These are phyloP conservation scores for Delichon dasypus DNA, from an alignment of 2,797 vertebrate genomes.

Conservation along the genomic window DNA sequence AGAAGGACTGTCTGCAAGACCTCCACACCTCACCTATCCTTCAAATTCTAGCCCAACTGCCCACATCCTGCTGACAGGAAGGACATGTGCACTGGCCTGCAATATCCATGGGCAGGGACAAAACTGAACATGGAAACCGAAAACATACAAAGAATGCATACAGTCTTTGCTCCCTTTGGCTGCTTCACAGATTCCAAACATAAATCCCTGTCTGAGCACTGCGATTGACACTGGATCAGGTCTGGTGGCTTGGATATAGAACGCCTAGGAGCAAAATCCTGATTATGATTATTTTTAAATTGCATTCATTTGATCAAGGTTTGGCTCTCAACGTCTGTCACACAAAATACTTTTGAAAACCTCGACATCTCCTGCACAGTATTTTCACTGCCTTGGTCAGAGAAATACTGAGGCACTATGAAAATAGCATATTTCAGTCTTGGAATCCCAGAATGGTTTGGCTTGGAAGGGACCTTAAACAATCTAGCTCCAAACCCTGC, in stretches of 20 bases:
- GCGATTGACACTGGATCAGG: not conserved
- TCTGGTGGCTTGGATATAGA: not conserved
- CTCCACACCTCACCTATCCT: not conserved
- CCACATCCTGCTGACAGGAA: not conserved
- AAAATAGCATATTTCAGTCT: not conserved
- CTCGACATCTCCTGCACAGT: not conserved
- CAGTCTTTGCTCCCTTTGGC: not conserved
- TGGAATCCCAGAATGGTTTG: not conserved
- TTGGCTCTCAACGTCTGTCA: not conserved
- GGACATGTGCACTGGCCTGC: not conserved
- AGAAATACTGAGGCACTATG: not conserved
- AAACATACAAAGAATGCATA: not conserved
- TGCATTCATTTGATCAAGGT: not conserved
- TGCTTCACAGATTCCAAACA: not conserved
- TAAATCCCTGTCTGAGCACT: not conserved
- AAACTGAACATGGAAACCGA: not conserved
- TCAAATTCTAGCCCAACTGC: not conserved
- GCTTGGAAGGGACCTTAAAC: not conserved
- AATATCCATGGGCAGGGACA: not conserved
- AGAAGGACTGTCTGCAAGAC: not conserved
- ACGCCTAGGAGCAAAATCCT: not conserved
- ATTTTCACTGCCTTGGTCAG: not conserved
- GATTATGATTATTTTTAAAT: not conserved
- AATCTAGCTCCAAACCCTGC: not conserved
- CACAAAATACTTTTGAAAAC: not conserved